Evolutionary conservation across 2,888 invertebrate species (phyloP), one percentile per base, ranked within the genome.

Genomic region (Neuroscelio doddi): DNA sequence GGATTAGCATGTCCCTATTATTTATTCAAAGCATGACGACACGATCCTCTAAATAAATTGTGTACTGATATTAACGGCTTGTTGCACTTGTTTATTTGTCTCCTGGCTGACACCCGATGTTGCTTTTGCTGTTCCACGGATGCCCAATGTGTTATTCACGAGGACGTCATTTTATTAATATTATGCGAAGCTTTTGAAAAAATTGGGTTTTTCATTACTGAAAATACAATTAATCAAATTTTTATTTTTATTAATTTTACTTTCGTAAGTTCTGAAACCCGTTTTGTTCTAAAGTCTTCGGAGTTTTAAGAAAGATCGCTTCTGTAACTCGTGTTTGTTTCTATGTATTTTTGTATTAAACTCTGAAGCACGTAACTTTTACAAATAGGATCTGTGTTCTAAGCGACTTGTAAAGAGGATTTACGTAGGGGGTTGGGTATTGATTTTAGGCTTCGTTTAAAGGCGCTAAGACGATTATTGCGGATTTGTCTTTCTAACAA

Each of bases 11-110:
- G 78, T 72, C 74, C 70, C 69, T 77, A 75, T 78, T 81, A 82
- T 81, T 83, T 80, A 83, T 82, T 79, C 72, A 72, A 81, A 77
- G 82, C 82, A 82, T 82, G 82, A 78, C 44, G 26, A 61, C 58
- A 71, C 65, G 69, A 64, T 74, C 75, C 75, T 72, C 78, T 51
- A 69, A 83, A 83, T 83, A 83, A 84, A 84, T 79, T 77, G n/a
- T n/a, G n/a, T n/a, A 80, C 78, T 80, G 74, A 69, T 72, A 79
- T 80, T 81, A 80, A 82, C 81, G 74, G 81, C 81, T 77, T 81
- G 78, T 80, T 65, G 80, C 80, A 82, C 81, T 73, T 79, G 76
- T 81, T 80, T 77, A 76, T 79, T 82, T 77, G 73, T 79, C 73
- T 76, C 76, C 73, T 78, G 74, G 77, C 73, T 78, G 71, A 71